These are phyloP conservation scores for Zonitis immaculata DNA, from an alignment of 2,888 invertebrate species.

Conservation along the genomic window DNA sequence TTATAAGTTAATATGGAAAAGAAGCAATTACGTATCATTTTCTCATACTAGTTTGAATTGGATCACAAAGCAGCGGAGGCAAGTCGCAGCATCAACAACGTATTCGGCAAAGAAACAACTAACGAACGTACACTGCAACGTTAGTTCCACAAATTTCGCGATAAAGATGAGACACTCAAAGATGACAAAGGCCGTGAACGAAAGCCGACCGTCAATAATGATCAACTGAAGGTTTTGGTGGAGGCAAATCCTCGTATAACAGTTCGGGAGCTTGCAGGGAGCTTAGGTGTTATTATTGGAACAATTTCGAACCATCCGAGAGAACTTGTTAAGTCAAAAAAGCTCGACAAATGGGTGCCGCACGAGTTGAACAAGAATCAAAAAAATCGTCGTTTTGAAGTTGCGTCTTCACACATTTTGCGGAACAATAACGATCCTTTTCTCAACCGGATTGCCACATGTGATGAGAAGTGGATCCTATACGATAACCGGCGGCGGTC, in stretches of 20 bases:
- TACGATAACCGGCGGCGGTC: conserved; percentile 18
- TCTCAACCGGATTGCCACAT: conserved; percentile 3
- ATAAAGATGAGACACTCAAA: no score
- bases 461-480: conserved; percentile 15
- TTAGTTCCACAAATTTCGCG: no score
- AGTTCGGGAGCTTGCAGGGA: not conserved
- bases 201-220: not conserved
- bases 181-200: no score
- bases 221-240: not conserved
- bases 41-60: no score
- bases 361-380: conserved; percentile 4
- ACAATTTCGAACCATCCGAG: not conserved
- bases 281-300: not conserved
- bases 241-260: conserved; percentile 1
- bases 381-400: conserved; percentile 9
- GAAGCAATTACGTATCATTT: no score
- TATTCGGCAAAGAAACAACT: no score
- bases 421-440: conserved; percentile 3
- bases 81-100: no score
- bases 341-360: conserved; percentile 15
- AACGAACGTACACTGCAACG: no score
- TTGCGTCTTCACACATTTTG: conserved; percentile 1
- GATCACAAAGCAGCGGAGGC: no score
- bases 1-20: no score
- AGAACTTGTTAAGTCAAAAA: conserved; percentile 16